These are phyloP conservation scores for Brachionus koreanus DNA, from an alignment of 1,140 invertebrate species.

Conservation along the genomic window DNA sequence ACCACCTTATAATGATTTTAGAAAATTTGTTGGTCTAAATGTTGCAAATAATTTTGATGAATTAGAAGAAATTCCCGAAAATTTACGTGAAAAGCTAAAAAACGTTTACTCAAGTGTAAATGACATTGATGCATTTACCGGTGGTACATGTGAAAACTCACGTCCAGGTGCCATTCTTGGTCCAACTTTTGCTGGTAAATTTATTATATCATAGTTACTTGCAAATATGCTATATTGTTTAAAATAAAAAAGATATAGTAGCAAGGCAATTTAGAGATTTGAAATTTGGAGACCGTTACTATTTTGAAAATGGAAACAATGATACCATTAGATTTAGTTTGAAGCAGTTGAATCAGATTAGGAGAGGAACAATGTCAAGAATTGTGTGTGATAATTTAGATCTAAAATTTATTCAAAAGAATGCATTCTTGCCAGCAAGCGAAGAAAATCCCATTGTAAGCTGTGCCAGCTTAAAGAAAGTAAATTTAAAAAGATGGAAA, in stretches of 20 bases:
- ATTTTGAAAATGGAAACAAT: slow-evolving; percentile 70
- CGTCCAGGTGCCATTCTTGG: slow-evolving; percentile 80
- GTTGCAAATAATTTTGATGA: slow-evolving; percentile 80
- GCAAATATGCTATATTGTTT: too few relatives aligned
- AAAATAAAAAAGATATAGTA: slow-evolving; percentile 62
- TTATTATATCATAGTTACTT: background rate
- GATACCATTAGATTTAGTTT: slow-evolving; percentile 18
- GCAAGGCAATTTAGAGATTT: slow-evolving; percentile 85
- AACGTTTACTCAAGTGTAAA: slow-evolving; percentile 45
- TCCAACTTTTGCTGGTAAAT: slow-evolving; percentile 80
- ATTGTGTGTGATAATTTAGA: slow-evolving; percentile 37
- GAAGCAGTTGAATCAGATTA: slow-evolving; percentile 16
- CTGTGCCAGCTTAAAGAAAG: slow-evolving; percentile 1
- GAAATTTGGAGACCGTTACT: slow-evolving; percentile 86
- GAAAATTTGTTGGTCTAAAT: slow-evolving; percentile 78
- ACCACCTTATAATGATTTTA: slow-evolving; percentile 79
- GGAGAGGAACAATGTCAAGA: slow-evolving; percentile 16
- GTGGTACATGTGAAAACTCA: slow-evolving; percentile 76
- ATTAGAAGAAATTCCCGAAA: slow-evolving; percentile 57
- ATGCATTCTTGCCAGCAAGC: slow-evolving; percentile 13
- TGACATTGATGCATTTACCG: slow-evolving; percentile 51
- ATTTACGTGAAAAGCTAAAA: background rate
- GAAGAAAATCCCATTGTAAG: slow-evolving; percentile 18
- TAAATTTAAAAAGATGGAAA: slow-evolving; percentile 40
- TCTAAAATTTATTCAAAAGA: background rate